Evolutionary conservation across 1,140 invertebrate genomes (phyloP), one percentile per base, ranked within the genome.

Genomic region (Propsilocerus akamusi): DNA sequence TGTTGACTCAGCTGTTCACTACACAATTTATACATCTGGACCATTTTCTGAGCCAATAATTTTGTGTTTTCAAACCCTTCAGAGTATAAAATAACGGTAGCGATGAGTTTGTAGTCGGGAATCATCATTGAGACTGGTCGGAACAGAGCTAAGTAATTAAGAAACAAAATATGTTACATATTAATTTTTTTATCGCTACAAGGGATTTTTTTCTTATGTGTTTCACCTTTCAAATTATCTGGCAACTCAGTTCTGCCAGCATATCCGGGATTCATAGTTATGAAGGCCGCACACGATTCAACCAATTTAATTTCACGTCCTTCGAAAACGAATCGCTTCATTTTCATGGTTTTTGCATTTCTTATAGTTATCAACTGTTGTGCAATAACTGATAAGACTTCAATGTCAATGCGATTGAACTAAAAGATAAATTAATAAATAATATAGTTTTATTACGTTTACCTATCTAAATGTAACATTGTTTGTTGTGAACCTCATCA

Each of bases 111-210:
- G 59, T 91, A 91, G 69, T 94, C 85, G 0, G 89, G 89, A 37
- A 92, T 86, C 87, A 92, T 92, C 88, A 93, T 92, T 3, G 87
- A 77, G 48, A 94, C 80, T 0, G 88, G 86, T 53, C 89, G 73
- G 61, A 94, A 94, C 1, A 92, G 63, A 0, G 86, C 84, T 30
- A 6, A 11, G 2, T 3, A 30, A 30, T 3, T 8, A 30, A n/a
- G 28, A n/a, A n/a, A n/a, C n/a, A n/a, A n/a, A n/a, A n/a, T n/a
- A n/a, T n/a, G n/a, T n/a, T n/a, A n/a, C n/a, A n/a, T n/a, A n/a
- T n/a, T n/a, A n/a, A n/a, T n/a, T n/a, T n/a, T n/a, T n/a, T n/a
- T n/a, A n/a, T n/a, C n/a, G n/a, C n/a, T n/a, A n/a, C n/a, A n/a
- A n/a, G n/a, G n/a, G n/a, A n/a, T n/a, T n/a, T n/a, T n/a, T n/a